Conservation (phyloP, 1,140 invertebrate species). For the Solenopsis invicta region DNA sequence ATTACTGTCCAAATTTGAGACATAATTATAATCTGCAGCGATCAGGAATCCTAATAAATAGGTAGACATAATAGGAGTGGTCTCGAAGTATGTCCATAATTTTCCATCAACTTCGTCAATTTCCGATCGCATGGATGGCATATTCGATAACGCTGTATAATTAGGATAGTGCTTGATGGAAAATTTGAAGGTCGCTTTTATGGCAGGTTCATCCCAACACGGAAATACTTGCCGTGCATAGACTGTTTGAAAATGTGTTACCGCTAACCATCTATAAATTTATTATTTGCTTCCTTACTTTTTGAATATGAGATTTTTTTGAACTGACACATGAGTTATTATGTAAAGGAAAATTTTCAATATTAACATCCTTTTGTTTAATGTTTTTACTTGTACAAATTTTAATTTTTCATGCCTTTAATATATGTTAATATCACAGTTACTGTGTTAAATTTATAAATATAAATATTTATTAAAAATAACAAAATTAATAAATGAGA, state of each 20-base stretch:
- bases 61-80: slow-evolving; percentile 93
- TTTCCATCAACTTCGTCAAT: slow-evolving; percentile 83
- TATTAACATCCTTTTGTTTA: background rate
- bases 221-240: slow-evolving; percentile 92
- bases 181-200: slow-evolving; percentile 91
- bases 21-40: slow-evolving; percentile 91
- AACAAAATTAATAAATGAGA: too few species aligned
- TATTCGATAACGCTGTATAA: slow-evolving; percentile 88
- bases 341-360: background rate
- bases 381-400: background rate
- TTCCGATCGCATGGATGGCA: slow-evolving; percentile 82
- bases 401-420: too few species aligned
- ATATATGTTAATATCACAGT: too few species aligned
- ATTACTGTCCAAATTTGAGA: slow-evolving; percentile 87
- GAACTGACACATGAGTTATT: background rate
- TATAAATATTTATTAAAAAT: too few species aligned
- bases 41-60: slow-evolving; percentile 93
- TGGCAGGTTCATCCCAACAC: slow-evolving; percentile 92
- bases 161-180: slow-evolving; percentile 88
- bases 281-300: background rate
- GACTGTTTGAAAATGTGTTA: slow-evolving; percentile 87
- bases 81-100: slow-evolving; percentile 90
- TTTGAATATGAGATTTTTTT: background rate
- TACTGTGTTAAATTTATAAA: too few species aligned
- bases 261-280: slow-evolving; percentile 33